Evolutionary conservation across 2,113 vertebrate species (phyloP), one percentile per base, ranked within the genome.

Genomic region (Archocentrus centrarchus): DNA sequence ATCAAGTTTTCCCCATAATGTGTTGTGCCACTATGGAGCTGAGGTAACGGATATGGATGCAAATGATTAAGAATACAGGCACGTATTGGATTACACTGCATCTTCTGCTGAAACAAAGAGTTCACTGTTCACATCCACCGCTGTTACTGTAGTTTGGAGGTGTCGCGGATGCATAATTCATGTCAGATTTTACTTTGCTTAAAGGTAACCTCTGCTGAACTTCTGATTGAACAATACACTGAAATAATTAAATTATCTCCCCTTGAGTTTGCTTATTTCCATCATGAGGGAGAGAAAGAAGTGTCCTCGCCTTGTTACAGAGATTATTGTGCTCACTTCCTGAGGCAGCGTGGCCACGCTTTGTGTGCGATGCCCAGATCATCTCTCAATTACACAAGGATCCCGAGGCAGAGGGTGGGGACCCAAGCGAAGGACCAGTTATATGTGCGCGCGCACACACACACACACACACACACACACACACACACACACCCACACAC

Each of bases 251-350:
- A 78, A 81, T 79, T 20, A 82, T 82, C 75, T 79, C 60, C 64
- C 73, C 80, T 82, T 75, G 58, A 88, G 84, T 88, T 89, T 89
- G 53, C 83, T 80, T 80, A 82, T 91, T 91, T 92, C 18, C 80
- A 81, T 47, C 77, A 77, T 58, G 77, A 81, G 80, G 81, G 83
- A 78, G 79, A 66, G 59, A 75, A 59, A 84, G 86, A 82, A 77
- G 88, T 81, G 70, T 90, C 86, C 83, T 85, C 20, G 86, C 78
- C 91, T 94, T 82, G 93, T 94, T 94, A 93, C 86, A 88, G 77
- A 93, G 93, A 94, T 93, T 92, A 94, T 91, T 93, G 92, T 89
- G 91, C 81, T 88, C 86, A 89, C 89, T 83, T 94, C 93, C 92
- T 82, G 88, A 88, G 93, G 93, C 92, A 5, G 81, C 92, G 89